Conservation (phyloP, 2,888 invertebrate genomes). For the Pandemis corylana region DNA sequence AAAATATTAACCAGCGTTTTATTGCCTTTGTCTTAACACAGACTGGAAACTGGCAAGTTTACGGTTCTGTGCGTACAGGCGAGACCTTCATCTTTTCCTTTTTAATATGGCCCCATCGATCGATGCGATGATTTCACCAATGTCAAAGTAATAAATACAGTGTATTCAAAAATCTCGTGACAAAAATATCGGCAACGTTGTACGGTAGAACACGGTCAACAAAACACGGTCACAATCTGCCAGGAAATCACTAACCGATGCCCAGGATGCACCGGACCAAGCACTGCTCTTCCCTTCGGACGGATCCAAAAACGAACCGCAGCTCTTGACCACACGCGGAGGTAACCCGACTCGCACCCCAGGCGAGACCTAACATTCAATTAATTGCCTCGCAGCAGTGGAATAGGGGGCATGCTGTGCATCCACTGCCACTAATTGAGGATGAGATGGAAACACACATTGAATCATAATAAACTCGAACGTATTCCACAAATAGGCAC, state of each 20-base stretch:
- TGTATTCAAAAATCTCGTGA: no score
- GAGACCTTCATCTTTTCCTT: neutral
- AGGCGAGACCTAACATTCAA: neutral
- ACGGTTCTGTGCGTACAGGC: neutral
- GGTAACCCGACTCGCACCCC: neutral
- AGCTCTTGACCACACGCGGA: no score
- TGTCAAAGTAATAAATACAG: no score
- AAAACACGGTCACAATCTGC: no score
- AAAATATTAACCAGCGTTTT: slow-evolving; percentile 1
- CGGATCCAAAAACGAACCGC: no score
- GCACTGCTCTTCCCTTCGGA: no score
- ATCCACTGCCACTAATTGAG: slow-evolving; percentile 8
- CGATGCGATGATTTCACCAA: no score
- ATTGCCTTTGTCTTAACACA: slow-evolving; percentile 1
- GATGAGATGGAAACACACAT: neutral
- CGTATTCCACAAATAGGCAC: neutral
- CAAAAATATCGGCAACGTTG: no score
- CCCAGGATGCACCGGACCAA: no score
- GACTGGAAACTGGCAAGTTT: neutral
- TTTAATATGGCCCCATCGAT: no score
- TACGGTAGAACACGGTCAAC: no score
- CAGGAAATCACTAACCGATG: no score
- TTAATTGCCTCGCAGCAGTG: neutral
- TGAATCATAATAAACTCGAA: neutral
- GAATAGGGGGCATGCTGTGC: slow-evolving; percentile 1